Conservation (phyloP, 2,113 vertebrate species). For the Sinocyclocheilus anshuiensis region DNA sequence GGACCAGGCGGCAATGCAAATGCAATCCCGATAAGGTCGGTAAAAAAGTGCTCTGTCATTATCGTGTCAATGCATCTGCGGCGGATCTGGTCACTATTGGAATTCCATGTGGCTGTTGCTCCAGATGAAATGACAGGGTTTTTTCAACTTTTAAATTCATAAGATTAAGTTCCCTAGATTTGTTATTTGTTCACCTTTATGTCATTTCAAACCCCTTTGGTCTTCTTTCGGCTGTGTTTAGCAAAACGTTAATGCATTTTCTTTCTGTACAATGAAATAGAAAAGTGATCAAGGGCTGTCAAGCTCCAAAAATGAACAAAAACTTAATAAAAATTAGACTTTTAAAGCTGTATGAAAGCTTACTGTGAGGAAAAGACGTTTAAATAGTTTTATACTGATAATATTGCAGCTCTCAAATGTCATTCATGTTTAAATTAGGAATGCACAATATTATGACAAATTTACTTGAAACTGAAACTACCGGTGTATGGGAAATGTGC, state of each 20-base stretch:
- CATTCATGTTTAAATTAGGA: not conserved
- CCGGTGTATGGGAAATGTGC: not conserved
- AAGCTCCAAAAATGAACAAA: not conserved
- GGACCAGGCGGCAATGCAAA: constrained; percentile 45
- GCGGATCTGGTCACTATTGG: not conserved
- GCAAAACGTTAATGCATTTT: not conserved
- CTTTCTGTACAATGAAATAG: not conserved
- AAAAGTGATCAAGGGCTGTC: not conserved
- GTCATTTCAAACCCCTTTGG: not conserved
- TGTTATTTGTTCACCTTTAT: not conserved
- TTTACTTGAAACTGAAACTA: not conserved
- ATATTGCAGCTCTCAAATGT: not conserved
- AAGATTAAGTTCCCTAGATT: not conserved
- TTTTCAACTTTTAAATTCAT: not conserved
- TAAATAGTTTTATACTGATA: not conserved
- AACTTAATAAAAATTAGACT: not conserved
- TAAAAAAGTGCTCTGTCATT: constrained; percentile 53
- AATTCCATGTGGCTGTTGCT: constrained; percentile 20
- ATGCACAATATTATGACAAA: not conserved
- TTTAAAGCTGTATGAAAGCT: not conserved
- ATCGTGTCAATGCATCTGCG: constrained; percentile 26
- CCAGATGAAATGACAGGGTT: not conserved
- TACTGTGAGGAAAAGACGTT: not conserved
- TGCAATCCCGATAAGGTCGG: constrained; percentile 53
- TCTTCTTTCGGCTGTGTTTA: not conserved